These are phyloP conservation scores for Dendrocincla tyrannina DNA, from an alignment of 2,797 vertebrate species.

Conservation along the genomic window DNA sequence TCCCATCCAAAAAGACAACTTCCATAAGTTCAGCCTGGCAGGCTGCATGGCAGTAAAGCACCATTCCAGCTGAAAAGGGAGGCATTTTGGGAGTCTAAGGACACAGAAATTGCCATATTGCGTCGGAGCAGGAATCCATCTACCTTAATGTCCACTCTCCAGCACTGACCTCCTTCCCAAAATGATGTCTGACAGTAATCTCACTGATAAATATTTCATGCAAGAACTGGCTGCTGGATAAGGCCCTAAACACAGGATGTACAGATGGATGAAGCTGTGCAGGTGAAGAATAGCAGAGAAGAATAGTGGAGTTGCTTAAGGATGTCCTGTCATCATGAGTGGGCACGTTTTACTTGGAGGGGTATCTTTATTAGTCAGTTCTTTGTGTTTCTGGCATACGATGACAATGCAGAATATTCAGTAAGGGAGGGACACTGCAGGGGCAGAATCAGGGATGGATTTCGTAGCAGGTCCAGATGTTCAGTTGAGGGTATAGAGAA, in stretches of 20 bases:
- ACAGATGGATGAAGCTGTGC: not conserved
- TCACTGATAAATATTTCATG: conserved; percentile 22
- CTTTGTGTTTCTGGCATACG: rapidly evolving
- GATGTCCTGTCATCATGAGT: not conserved
- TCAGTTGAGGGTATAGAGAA: not conserved
- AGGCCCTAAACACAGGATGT: not conserved
- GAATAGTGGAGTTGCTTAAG: not conserved
- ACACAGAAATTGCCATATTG: not conserved
- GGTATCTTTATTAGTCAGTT: not conserved
- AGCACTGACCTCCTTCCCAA: not conserved
- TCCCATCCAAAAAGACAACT: not conserved
- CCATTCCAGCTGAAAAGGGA: not conserved
- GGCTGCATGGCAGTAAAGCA: not conserved
- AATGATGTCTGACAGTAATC: conserved; percentile 27
- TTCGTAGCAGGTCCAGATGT: not conserved
- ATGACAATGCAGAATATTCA: not conserved
- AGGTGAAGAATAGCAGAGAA: not conserved
- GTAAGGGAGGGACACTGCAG: rapidly evolving
- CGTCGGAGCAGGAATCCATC: not conserved
- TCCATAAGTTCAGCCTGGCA: not conserved
- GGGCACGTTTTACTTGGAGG: not conserved
- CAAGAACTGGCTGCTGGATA: not conserved
- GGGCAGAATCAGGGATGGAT: not conserved
- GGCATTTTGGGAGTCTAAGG: not conserved
- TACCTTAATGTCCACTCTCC: conserved; percentile 1